Conservation (phyloP, 1,140 invertebrate genomes). For the Neodiprion pinetum region DNA sequence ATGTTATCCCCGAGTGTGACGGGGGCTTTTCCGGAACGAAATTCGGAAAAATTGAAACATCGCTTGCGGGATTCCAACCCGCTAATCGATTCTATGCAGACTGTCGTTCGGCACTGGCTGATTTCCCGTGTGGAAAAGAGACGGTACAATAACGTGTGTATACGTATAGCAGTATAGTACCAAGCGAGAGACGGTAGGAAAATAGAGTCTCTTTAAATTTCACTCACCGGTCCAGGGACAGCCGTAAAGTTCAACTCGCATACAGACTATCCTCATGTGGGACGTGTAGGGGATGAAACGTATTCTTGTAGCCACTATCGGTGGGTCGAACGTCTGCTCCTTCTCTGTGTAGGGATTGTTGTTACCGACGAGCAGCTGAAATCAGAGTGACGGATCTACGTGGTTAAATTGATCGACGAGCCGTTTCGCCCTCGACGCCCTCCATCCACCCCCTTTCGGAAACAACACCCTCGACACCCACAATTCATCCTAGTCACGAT, state of each 20-base stretch:
- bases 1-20: too few species aligned
- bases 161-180: too few species aligned
- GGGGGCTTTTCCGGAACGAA: too few species aligned
- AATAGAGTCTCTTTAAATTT: slow-evolving; percentile 36
- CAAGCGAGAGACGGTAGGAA: not conserved
- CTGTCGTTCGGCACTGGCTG: too few species aligned
- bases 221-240: slow-evolving; percentile 86
- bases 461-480: too few species aligned
- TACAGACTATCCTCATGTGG: slow-evolving; percentile 85
- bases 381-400: slow-evolving; percentile 3
- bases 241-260: slow-evolving; percentile 89
- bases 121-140: too few species aligned
- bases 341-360: slow-evolving; percentile 85
- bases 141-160: too few species aligned
- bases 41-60: too few species aligned
- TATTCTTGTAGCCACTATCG: slow-evolving; percentile 85
- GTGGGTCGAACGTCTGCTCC: slow-evolving; percentile 79
- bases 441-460: too few species aligned
- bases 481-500: too few species aligned
- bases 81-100: too few species aligned
- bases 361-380: slow-evolving; percentile 84
- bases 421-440: not conserved
- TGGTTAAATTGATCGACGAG: slow-evolving; percentile 4
- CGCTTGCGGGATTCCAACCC: too few species aligned
- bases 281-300: slow-evolving; percentile 87